A percentile compares a stretch with the other conserved stretches of the same genome.
These are phyloP conservation scores for Zaprionus nigranus DNA, from an alignment of 1,140 invertebrate genomes.

Conservation along the genomic window DNA sequence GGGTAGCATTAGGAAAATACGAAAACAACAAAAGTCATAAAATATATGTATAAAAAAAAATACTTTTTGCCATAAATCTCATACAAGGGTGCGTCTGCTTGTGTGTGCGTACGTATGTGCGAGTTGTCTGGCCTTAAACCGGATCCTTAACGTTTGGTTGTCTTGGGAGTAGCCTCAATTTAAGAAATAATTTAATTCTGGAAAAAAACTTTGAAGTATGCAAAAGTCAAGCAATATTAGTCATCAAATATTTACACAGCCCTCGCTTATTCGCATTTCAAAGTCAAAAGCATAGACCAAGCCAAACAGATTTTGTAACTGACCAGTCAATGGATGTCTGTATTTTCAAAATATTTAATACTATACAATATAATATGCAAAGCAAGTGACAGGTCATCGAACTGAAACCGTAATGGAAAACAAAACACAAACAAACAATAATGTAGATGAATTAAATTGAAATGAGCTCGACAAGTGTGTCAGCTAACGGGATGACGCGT, in stretches of 20 bases:
- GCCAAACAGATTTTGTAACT: background rate
- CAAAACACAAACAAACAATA: slow-evolving; percentile 53
- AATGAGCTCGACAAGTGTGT: slow-evolving; percentile 23
- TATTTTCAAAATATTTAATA: background rate
- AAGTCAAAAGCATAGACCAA: background rate
- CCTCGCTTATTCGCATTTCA: background rate
- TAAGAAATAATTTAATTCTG: background rate
- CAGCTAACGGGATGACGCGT: background rate
- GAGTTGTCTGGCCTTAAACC: background rate
- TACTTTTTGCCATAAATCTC: slow-evolving; percentile 33
- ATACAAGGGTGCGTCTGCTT: background rate
- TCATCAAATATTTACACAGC: background rate
- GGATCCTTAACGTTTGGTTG: background rate
- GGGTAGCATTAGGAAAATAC: slow-evolving; percentile 4
- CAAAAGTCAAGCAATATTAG: background rate
- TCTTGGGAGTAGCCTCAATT: background rate
- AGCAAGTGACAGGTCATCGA: slow-evolving; percentile 51
- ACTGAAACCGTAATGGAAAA: slow-evolving; percentile 28
- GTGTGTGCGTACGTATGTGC: background rate
- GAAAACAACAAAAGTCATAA: slow-evolving; percentile 50
- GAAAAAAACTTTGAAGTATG: slow-evolving; percentile 6
- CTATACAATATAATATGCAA: background rate
- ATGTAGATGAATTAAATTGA: slow-evolving; percentile 38
- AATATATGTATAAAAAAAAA: slow-evolving; percentile 61
- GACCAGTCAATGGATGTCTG: slow-evolving; percentile 21